Conservation (phyloP, 2,888 invertebrate species). For the Ecliptopera silaceata region DNA sequence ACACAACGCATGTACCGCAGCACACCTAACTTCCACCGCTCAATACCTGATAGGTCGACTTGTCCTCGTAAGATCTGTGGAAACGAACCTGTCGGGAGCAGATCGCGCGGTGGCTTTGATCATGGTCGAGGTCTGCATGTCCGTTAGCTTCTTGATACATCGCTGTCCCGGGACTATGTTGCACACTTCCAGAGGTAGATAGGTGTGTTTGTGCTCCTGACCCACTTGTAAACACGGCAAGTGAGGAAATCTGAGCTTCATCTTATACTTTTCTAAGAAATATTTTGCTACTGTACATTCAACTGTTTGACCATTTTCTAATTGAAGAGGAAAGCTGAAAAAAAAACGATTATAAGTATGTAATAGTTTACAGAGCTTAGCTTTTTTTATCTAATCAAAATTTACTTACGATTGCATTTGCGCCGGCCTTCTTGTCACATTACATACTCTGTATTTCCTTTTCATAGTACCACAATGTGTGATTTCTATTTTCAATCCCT, state of each 20-base stretch:
- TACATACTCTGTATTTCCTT: conserved; percentile 99
- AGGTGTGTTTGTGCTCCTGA: conserved; percentile 99
- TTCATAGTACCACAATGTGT: conserved; percentile 99
- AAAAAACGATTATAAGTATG: background rate
- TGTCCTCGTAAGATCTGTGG: too few species aligned
- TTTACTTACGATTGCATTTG: conserved; percentile 99
- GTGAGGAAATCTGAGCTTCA: conserved; percentile 98
- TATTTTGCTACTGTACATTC: conserved; percentile 99
- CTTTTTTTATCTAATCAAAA: background rate
- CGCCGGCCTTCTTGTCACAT: conserved; percentile 98
- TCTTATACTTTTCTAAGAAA: conserved; percentile 99
- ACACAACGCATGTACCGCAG: too few species aligned
- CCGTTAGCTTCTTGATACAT: conserved; percentile 99
- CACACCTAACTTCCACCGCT: too few species aligned
- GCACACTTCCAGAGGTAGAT: conserved; percentile 99
- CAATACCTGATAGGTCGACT: too few species aligned
- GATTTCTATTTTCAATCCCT: conserved; percentile 99
- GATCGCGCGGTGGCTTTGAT: conserved; percentile 99
- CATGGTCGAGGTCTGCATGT: conserved; percentile 99
- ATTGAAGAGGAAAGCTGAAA: conserved; percentile 93
- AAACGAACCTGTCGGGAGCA: conserved; percentile 88
- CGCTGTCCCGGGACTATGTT: conserved; percentile 99
- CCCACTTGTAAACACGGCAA: conserved; percentile 99
- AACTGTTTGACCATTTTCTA: conserved; percentile 99
- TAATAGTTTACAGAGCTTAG: too few species aligned